A percentile compares a stretch with the other conserved stretches of the same genome.
Evolutionary conservation across 2,888 invertebrate species (phyloP).

Genomic region (Deilephila elpenor): DNA sequence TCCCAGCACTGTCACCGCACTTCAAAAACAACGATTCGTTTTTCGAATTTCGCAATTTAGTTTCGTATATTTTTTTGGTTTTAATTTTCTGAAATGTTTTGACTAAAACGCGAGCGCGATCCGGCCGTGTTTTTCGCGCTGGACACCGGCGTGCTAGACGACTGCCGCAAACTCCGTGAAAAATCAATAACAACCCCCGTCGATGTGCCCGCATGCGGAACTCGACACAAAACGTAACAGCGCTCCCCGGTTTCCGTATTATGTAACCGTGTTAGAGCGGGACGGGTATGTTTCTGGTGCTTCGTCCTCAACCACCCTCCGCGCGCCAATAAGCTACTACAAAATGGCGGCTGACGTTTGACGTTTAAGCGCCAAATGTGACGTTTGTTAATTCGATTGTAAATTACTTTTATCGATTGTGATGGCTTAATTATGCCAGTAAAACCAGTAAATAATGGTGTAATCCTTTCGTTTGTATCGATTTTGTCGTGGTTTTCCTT

Average conservation of each 20-base stretch:
- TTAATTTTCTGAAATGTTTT: slow-evolving; percentile 41
- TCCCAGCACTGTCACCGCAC: slow-evolving; percentile 73
- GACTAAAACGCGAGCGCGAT: slow-evolving; percentile 71
- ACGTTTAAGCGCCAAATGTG: slow-evolving; percentile 81
- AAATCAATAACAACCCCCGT: slow-evolving; percentile 81
- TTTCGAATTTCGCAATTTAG: slow-evolving; percentile 38
- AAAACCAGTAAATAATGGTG: slow-evolving; percentile 28
- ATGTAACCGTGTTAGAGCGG: slow-evolving; percentile 71
- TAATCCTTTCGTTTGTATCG: slow-evolving; percentile 10
- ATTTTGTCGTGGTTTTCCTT: slow-evolving; percentile 17
- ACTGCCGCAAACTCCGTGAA: slow-evolving; percentile 81
- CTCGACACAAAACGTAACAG: slow-evolving; percentile 64
- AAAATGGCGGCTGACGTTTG: slow-evolving; percentile 79
- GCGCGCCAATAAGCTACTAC: slow-evolving; percentile 65
- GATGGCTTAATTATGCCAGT: slow-evolving; percentile 60
- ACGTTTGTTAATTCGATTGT: slow-evolving; percentile 69
- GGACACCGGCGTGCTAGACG: slow-evolving; percentile 76
- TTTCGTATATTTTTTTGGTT: slow-evolving; percentile 36
- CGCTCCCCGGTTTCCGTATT: slow-evolving; percentile 82
- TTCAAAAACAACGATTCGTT: slow-evolving; percentile 39
- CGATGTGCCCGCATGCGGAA: slow-evolving; percentile 79
- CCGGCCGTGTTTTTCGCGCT: slow-evolving; percentile 78
- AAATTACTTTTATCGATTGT: slow-evolving; percentile 69
- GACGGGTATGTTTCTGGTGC: slow-evolving; percentile 59
- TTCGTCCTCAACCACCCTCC: slow-evolving; percentile 65